These are phyloP conservation scores for Hesperophylax magnus DNA, from an alignment of 1,140 invertebrate genomes.

Conservation along the genomic window DNA sequence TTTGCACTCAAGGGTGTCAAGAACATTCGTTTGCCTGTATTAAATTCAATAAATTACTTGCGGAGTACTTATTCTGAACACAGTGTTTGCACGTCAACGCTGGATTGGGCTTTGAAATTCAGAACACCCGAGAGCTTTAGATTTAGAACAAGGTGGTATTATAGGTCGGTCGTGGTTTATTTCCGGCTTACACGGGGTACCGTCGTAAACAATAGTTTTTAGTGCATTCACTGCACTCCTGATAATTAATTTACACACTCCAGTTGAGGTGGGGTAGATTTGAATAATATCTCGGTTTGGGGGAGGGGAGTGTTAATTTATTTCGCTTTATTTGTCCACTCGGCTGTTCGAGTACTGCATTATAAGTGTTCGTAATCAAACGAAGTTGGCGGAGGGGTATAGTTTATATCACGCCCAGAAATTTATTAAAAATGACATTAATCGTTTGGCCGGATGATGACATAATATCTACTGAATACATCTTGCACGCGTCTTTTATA, in stretches of 20 bases:
- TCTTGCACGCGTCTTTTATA: too few relatives aligned
- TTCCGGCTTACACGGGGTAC: not conserved
- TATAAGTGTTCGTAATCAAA: conserved; percentile 21
- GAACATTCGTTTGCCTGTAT: too few relatives aligned
- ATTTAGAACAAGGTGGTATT: too few relatives aligned
- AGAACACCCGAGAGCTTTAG: too few relatives aligned
- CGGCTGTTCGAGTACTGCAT: conserved; percentile 8
- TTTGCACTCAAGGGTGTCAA: too few relatives aligned
- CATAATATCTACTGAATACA: not conserved
- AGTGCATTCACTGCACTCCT: conserved; percentile 32
- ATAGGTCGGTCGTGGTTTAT: not conserved
- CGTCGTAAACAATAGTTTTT: conserved; percentile 39
- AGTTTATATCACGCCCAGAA: not conserved
- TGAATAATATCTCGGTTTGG: conserved; percentile 24
- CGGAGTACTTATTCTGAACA: not conserved
- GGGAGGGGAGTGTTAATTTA: conserved; percentile 34
- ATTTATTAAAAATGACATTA: conserved; percentile 2
- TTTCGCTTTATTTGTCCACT: conserved; percentile 41
- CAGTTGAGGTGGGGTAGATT: conserved; percentile 10
- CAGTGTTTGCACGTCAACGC: not conserved
- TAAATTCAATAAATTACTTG: too few relatives aligned
- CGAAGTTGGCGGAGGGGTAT: not conserved
- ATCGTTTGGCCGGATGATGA: not conserved
- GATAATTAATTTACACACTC: conserved; percentile 39
- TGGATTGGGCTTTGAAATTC: too few relatives aligned